Conservation (phyloP, 2,113 vertebrate species). For the Irena cyanogastra region DNA sequence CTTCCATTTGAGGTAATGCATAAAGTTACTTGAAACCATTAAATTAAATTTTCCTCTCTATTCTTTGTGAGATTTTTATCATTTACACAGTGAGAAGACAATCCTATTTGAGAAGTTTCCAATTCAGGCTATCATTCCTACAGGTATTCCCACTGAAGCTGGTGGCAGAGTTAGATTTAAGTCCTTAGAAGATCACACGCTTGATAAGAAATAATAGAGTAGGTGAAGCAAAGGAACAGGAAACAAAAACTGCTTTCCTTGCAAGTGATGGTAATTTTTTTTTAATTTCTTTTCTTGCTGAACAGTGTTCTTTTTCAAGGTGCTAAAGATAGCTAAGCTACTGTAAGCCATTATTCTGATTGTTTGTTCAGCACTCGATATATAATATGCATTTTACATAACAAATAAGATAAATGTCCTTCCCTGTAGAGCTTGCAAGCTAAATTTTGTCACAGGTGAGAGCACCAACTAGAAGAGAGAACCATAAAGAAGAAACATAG, state of each 20-base stretch:
- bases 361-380: slow-evolving; percentile 3
- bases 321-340: background rate
- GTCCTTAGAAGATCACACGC: background rate
- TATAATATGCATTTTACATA: background rate
- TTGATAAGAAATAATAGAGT: background rate
- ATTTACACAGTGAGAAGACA: background rate
- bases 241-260: slow-evolving; percentile 10
- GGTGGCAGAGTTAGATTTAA: background rate
- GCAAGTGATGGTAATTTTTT: background rate
- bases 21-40: background rate
- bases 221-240: background rate
- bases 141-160: background rate
- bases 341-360: background rate
- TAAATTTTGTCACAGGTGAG: background rate
- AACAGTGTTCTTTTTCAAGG: background rate
- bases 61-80: background rate
- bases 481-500: background rate
- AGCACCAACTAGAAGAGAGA: background rate
- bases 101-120: background rate
- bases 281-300: background rate
- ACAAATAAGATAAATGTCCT: slow-evolving; percentile 10
- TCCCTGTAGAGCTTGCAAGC: background rate
- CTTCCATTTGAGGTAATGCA: background rate
- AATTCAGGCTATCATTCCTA: background rate
- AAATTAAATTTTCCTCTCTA: background rate